phyloP scores from a whole-genome alignment of 2,888 invertebrate species.

The Cristatella mucedo region DNA sequence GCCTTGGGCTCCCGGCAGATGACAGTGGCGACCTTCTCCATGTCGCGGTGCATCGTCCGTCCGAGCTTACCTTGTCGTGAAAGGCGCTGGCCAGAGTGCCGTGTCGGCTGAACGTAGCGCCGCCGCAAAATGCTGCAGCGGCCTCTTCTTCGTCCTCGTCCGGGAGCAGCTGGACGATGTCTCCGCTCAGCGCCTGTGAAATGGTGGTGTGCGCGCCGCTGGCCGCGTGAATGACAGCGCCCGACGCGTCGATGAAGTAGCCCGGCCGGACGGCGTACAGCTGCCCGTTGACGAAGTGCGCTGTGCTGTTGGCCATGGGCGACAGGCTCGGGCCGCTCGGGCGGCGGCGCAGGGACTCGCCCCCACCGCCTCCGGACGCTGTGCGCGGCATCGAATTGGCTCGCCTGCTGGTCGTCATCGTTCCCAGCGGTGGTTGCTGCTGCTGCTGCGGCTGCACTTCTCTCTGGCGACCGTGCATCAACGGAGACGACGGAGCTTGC shows the following conservation, averaged over 20 bases:
- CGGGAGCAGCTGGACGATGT: slow-evolving; percentile 6
- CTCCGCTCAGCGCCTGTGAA: neutral
- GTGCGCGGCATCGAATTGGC: too few relatives aligned
- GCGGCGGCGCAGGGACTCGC: neutral
- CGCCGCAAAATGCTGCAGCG: too few relatives aligned
- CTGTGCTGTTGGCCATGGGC: slow-evolving; percentile 6
- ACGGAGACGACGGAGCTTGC: too few relatives aligned
- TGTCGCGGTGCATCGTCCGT: too few relatives aligned
- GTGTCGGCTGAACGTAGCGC: too few relatives aligned
- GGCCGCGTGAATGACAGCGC: slow-evolving; percentile 2
- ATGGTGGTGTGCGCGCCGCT: neutral
- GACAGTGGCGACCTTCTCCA: too few relatives aligned
- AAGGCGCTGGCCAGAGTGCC: too few relatives aligned
- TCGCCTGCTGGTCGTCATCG: neutral
- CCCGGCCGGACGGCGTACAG: slow-evolving; percentile 5
- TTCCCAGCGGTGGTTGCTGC: neutral
- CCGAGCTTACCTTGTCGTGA: too few relatives aligned
- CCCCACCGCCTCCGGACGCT: too few relatives aligned
- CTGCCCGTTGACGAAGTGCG: slow-evolving; percentile 7
- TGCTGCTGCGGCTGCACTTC: slow-evolving; percentile 3
- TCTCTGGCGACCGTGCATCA: too few relatives aligned
- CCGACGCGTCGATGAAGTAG: slow-evolving; percentile 3
- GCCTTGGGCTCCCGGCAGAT: too few relatives aligned
- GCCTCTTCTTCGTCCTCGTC: slow-evolving; percentile 7
- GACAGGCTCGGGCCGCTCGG: neutral